phyloP scores from a whole-genome alignment of 1,140 invertebrate genomes.

The Streblospio benedicti region DNA sequence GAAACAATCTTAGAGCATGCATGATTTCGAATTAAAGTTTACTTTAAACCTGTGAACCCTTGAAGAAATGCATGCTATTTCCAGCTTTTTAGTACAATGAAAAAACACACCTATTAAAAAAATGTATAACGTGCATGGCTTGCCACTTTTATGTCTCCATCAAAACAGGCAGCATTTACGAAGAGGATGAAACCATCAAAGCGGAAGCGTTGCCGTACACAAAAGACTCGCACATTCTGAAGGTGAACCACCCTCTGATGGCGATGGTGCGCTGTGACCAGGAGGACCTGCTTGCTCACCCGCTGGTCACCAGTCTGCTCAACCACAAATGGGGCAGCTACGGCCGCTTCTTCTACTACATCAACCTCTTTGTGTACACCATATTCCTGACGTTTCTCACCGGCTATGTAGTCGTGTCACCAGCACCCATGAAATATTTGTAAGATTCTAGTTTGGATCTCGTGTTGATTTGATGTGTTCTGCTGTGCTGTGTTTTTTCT shows the following conservation, averaged over 20 bases:
- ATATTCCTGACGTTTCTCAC: slow-evolving; percentile 50
- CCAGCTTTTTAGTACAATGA: too few relatives aligned
- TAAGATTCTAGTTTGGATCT: slow-evolving; percentile 3
- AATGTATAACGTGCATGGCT: too few relatives aligned
- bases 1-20: too few relatives aligned
- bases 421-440: slow-evolving; percentile 43
- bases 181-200: slow-evolving; percentile 36
- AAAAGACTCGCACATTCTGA: slow-evolving; percentile 42
- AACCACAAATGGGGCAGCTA: slow-evolving; percentile 51
- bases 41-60: too few relatives aligned
- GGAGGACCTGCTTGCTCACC: slow-evolving; percentile 49
- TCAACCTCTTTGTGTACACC: slow-evolving; percentile 48
- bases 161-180: slow-evolving; percentile 28
- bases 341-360: slow-evolving; percentile 50
- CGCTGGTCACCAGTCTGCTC: slow-evolving; percentile 48
- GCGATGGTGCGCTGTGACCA: slow-evolving; percentile 47
- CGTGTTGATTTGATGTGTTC: too few relatives aligned
- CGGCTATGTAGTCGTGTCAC: slow-evolving; percentile 42
- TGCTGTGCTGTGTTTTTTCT: not conserved
- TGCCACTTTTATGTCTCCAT: too few relatives aligned
- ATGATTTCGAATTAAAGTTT: too few relatives aligned
- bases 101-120: too few relatives aligned
- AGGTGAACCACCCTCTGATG: slow-evolving; percentile 51
- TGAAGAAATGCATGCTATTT: too few relatives aligned
- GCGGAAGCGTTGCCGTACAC: slow-evolving; percentile 34